Conservation (phyloP, 2,888 invertebrate genomes). For the Melinaea marsaeus region DNA sequence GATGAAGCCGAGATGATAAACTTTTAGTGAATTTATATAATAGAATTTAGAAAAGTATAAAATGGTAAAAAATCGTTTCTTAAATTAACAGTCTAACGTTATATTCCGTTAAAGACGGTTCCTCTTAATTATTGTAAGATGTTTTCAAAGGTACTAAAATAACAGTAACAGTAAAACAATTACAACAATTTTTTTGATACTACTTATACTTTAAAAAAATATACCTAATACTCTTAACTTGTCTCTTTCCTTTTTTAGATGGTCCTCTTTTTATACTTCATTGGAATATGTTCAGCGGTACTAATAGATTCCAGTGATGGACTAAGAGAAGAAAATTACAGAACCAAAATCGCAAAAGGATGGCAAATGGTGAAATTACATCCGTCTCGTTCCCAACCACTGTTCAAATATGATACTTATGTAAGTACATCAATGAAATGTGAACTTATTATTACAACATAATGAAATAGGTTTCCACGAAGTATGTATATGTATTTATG, state of each 20-base stretch:
- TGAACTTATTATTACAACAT: not conserved
- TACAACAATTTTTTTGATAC: not conserved
- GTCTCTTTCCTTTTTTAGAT: constrained; percentile 46
- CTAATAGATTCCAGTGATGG: constrained; percentile 48
- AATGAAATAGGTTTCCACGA: not conserved
- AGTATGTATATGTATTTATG: constrained; percentile 7
- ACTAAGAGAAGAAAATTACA: constrained; percentile 31
- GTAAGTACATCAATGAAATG: constrained; percentile 46
- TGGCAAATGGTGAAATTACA: constrained; percentile 64
- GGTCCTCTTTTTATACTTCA: constrained; percentile 48
- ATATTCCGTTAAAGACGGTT: constrained; percentile 60
- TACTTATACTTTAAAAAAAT: constrained; percentile 7
- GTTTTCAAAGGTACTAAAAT: constrained; percentile 52
- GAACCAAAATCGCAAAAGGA: constrained; percentile 36
- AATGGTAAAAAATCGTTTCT: constrained; percentile 55
- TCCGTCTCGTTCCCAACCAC: constrained; percentile 46
- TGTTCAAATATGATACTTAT: constrained; percentile 52
- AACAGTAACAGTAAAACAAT: not conserved
- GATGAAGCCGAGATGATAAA: constrained; percentile 44
- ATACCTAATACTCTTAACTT: not conserved
- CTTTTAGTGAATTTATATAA: constrained; percentile 67
- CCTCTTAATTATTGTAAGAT: constrained; percentile 54
- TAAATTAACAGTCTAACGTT: constrained; percentile 65
- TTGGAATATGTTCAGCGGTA: constrained; percentile 49
- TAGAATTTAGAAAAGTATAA: constrained; percentile 69